Evolutionary conservation across 2,113 vertebrate genomes (phyloP), one percentile per base, ranked within the genome.

Genomic region (Todiramphus chloris): DNA sequence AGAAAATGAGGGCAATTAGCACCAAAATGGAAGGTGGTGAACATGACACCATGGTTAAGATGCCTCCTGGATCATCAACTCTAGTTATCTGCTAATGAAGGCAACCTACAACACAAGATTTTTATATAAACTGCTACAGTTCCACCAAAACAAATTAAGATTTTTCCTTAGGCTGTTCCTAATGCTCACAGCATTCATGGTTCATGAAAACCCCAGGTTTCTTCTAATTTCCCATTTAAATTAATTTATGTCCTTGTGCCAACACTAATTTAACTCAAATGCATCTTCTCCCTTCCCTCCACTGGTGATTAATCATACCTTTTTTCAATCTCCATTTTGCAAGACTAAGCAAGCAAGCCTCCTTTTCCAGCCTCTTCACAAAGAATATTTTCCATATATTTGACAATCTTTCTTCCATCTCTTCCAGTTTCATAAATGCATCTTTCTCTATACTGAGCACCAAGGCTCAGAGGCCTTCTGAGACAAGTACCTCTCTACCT

Each of bases 241-340:
- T 87, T 72, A 56, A 87, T 95, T 76, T 90, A 80, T 50, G 10
- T 58, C 25, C 31, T 64, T 86, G 31, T 90, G 53, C 16, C 70
- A 88, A 73, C 27, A 83, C 15, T 66, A 43, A 67, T 91, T 78
- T 91, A 89, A 82, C 33, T 94, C 48, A 91, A 93, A 82, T 67
- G 39, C 13, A 25, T 55, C 31, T 79, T 79, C 28, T 68, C 30
- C 27, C 16, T 67, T 79, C 28, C 39, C 25, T 63, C 11, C 33
- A 17, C 6, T 53, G 58, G 30, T 76, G 44, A 88, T 83, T 69
- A 85, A 82, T 91, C 21, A 51, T 20, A 73, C 11, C 18, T 91
- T 95, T 90, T 75, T 75, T 78, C 66, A 75, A 5, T 25, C 27
- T 92, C 44, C 14, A 48, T 53, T 88, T 92, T 86, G 25, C 37